Conservation (phyloP, 2,797 vertebrate species). For the Meriones psammophilus region DNA sequence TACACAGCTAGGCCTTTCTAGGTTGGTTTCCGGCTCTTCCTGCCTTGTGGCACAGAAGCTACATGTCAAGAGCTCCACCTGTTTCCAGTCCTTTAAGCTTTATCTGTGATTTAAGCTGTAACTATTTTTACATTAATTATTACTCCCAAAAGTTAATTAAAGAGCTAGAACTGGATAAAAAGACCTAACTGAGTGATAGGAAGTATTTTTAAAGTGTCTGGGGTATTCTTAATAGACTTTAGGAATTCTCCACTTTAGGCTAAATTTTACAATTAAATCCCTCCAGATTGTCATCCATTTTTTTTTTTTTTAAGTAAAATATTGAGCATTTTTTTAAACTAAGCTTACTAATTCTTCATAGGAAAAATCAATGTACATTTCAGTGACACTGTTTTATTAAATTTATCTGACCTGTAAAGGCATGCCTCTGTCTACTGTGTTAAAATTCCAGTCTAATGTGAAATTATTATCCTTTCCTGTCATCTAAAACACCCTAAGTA, state of each 20-base stretch:
- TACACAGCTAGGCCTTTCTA: conserved; percentile 12
- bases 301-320: conserved; percentile 59
- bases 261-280: conserved; percentile 73
- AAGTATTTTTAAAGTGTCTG: conserved; percentile 67
- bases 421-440: neutral
- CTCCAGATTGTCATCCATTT: neutral
- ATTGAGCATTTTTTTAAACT: conserved; percentile 42
- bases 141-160: conserved; percentile 78
- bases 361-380: conserved; percentile 20
- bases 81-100: conserved; percentile 58
- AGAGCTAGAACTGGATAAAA: conserved; percentile 63
- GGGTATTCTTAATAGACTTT: conserved; percentile 53
- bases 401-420: conserved; percentile 35
- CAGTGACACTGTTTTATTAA: conserved; percentile 6
- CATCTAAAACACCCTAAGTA: conserved; percentile 6
- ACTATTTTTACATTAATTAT: conserved; percentile 77
- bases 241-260: conserved; percentile 58
- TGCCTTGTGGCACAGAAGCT: conserved; percentile 32
- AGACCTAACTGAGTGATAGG: conserved; percentile 41
- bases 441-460: neutral
- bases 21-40: conserved; percentile 38
- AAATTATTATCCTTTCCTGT: conserved; percentile 53
- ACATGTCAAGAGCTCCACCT: conserved; percentile 52
- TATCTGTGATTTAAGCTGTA: conserved; percentile 39
- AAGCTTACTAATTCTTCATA: conserved; percentile 50